phyloP scores from a whole-genome alignment of 1,140 invertebrate genomes.

The Physella acuta region DNA sequence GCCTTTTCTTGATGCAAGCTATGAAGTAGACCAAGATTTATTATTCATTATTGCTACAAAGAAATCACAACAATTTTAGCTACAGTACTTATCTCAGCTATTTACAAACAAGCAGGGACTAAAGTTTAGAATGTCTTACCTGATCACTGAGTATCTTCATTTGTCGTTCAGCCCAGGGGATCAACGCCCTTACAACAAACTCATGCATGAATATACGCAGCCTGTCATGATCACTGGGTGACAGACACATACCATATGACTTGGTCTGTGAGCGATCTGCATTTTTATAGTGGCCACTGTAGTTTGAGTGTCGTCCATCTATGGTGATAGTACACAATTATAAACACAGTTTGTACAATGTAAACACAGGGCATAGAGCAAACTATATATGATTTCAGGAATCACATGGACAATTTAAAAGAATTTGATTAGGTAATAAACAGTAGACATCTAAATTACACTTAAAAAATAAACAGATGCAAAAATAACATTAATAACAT shows the following conservation, averaged over 20 bases:
- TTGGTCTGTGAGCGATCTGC: slow-evolving; percentile 25
- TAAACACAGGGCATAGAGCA: too few relatives aligned
- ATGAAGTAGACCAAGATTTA: slow-evolving; percentile 9
- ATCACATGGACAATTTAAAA: too few relatives aligned
- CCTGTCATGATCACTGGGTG: slow-evolving; percentile 76
- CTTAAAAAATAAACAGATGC: too few relatives aligned
- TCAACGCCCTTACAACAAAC: slow-evolving; percentile 80
- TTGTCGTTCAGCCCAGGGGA: slow-evolving; percentile 87
- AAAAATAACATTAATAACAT: too few relatives aligned
- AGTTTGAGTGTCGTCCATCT: slow-evolving; percentile 1
- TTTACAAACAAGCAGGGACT: too few relatives aligned
- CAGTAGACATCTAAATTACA: too few relatives aligned
- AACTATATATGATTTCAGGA: too few relatives aligned
- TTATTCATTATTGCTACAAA: neutral
- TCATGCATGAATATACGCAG: slow-evolving; percentile 84
- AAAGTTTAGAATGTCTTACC: slow-evolving; percentile 62
- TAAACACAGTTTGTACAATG: too few relatives aligned
- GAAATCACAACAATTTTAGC: neutral
- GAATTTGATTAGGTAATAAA: too few relatives aligned
- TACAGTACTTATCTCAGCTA: neutral
- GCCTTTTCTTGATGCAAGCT: slow-evolving; percentile 69
- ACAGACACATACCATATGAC: slow-evolving; percentile 72
- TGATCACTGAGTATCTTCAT: slow-evolving; percentile 81
- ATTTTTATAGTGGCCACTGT: neutral
- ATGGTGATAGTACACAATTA: too few relatives aligned